Conservation (phyloP, 2,113 vertebrate genomes). For the Ageneiosus marmoratus region DNA sequence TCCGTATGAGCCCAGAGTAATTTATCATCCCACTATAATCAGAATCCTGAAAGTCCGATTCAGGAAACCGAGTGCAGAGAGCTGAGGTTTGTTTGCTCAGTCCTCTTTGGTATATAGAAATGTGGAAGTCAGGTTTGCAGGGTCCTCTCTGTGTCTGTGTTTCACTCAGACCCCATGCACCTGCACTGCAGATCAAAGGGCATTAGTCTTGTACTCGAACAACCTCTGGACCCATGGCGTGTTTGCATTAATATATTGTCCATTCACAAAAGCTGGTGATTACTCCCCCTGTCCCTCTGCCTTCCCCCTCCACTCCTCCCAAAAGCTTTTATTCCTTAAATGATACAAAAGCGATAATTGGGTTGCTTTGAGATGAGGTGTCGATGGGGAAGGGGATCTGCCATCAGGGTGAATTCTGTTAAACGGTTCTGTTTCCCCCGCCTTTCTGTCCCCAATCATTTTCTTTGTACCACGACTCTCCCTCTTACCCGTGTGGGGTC, state of each 20-base stretch:
- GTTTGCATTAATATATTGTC: constrained; percentile 84
- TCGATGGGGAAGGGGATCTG: constrained; percentile 91
- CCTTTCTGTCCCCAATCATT: constrained; percentile 74
- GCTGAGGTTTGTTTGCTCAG: constrained; percentile 34
- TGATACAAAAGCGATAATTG: constrained; percentile 99
- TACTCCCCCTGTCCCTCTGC: constrained; percentile 61
- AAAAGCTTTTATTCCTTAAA: constrained; percentile 98
- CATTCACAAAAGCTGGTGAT: constrained; percentile 82
- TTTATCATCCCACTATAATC: constrained; percentile 29
- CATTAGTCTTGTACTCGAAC: constrained; percentile 69
- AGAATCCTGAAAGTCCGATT: constrained; percentile 26
- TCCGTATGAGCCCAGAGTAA: not conserved
- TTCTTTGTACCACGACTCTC: constrained; percentile 69
- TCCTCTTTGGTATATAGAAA: constrained; percentile 30
- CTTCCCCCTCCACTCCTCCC: constrained; percentile 61
- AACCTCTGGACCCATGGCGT: constrained; percentile 69
- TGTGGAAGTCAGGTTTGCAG: constrained; percentile 51
- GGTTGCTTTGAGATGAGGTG: constrained; percentile 98
- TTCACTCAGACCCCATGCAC: constrained; percentile 57
- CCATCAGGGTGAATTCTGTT: constrained; percentile 98
- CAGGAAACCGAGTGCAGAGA: constrained; percentile 33
- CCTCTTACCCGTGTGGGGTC: constrained; percentile 86
- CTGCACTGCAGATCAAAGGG: constrained; percentile 71
- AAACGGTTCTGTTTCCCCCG: constrained; percentile 88
- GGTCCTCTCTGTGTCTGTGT: constrained; percentile 45